These are phyloP conservation scores for Bombus confusus DNA, from an alignment of 1,140 invertebrate genomes.

Conservation along the genomic window DNA sequence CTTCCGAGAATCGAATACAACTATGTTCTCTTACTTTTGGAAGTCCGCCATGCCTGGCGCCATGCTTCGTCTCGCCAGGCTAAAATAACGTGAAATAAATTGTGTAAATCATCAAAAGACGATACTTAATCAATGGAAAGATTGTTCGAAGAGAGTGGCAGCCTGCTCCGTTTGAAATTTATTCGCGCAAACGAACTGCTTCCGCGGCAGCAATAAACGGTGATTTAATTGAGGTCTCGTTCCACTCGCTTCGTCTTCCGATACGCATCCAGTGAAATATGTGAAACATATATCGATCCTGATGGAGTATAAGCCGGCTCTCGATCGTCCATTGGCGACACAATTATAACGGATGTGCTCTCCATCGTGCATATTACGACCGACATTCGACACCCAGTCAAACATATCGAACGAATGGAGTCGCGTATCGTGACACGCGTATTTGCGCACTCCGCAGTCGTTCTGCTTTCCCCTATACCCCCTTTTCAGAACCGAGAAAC, in stretches of 20 bases:
- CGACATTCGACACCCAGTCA: constrained; percentile 48
- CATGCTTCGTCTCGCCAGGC: neutral
- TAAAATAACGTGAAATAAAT: neutral
- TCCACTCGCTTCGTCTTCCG: neutral
- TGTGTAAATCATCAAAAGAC: neutral
- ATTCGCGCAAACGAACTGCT: constrained; percentile 32
- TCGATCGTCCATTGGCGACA: constrained; percentile 34
- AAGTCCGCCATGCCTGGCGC: constrained; percentile 9
- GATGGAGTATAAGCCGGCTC: neutral
- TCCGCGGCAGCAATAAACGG: constrained; percentile 34
- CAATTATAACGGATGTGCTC: constrained; percentile 57
- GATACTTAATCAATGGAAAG: neutral
- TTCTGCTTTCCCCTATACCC: neutral
- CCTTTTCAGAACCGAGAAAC: neutral
- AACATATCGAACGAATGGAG: constrained; percentile 41
- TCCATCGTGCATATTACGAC: constrained; percentile 37
- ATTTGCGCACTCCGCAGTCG: constrained; percentile 3
- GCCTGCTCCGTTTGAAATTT: constrained; percentile 8
- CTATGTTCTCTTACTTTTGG: neutral
- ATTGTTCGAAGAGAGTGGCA: neutral
- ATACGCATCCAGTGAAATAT: neutral
- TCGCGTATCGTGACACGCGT: neutral
- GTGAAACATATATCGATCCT: constrained; percentile 56
- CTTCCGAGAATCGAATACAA: neutral
- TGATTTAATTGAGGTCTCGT: constrained; percentile 52